Conservation (phyloP, 2,113 vertebrate genomes). For the Ginglymostoma cirratum region DNA sequence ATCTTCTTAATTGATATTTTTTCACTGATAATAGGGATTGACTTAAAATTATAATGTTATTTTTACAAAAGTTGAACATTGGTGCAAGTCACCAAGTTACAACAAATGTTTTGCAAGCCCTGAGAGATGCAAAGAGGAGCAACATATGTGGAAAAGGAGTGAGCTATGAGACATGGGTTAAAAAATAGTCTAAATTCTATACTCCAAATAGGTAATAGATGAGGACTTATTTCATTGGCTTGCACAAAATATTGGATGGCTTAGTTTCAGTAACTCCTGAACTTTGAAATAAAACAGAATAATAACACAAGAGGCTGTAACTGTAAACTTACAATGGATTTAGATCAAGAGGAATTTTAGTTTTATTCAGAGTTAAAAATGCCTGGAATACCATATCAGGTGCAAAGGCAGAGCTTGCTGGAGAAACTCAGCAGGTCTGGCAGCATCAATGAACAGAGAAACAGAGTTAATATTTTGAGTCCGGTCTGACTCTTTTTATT, state of each 20-base stretch:
- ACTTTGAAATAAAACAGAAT: neutral
- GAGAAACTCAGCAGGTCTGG: too few relatives aligned
- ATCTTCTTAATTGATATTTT: neutral
- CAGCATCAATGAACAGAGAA: too few relatives aligned
- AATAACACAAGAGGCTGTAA: neutral
- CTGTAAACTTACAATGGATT: neutral
- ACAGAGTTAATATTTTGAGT: too few relatives aligned
- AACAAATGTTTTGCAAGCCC: neutral
- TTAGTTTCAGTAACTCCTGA: neutral
- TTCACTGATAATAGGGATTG: neutral
- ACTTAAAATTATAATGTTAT: neutral
- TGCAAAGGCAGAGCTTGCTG: too few relatives aligned
- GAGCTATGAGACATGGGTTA: neutral
- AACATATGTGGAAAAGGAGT: neutral
- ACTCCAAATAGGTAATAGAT: too few relatives aligned
- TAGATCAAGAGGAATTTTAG: neutral
- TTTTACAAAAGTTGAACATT: neutral
- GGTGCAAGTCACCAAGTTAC: neutral
- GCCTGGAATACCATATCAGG: neutral
- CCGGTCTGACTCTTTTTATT: too few relatives aligned
- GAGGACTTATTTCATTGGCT: neutral
- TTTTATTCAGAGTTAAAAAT: neutral
- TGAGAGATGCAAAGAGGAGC: neutral
- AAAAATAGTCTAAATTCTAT: neutral
- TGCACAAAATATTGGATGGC: neutral